Base-by-base conservation (phyloP, 2,797 vertebrate species). In the Schizopygopsis malacanthus region DNA sequence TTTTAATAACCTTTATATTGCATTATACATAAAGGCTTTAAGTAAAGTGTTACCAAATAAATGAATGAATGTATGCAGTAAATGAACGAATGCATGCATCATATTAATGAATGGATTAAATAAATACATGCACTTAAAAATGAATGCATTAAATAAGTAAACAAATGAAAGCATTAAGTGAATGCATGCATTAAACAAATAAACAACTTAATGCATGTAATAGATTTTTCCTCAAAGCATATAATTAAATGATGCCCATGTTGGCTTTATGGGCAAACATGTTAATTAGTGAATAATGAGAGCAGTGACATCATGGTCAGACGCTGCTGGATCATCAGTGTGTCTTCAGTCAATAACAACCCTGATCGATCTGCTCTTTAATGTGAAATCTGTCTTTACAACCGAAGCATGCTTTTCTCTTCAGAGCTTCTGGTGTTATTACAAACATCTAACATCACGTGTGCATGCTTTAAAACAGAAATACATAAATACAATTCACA, bases 241-340 rank as follows among this genome's bases (percentile, higher is more conserved):
- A 50, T 8, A 25, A 39, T 41, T 37, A 41, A 81, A 0, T 59
- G 87, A 85, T 11, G 6, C n/a, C 33, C 41, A 7, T 73, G 73
- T 52, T 13, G 50, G 45, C 81, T 89, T 89, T 88, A 91, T 28
- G 28, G 54, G 61, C 22, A 61, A 43, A 81, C 22, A 83, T 0
- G 15, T 85, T 88, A 90, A 92, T 86, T 79, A 50, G 71, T 61
- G 70, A 61, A 85, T 83, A 90, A 90, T 89, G 82, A 90, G 56
- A 89, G 52, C 39, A 65, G 91, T 95, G 94, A 94, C 94, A 94
- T 95, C 94, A 94, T 67, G 88, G 85, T 88, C 71, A 78, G 88
- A 89, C 89, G 87, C 91, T 16, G 63, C 63, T 65, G 63, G 63
- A 33, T 33, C 63, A 33, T 33, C 63, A 8, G 63, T 12, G 61